Evolutionary conservation across 2,113 vertebrate species (phyloP).

Genomic region (Callionymus lyra): DNA sequence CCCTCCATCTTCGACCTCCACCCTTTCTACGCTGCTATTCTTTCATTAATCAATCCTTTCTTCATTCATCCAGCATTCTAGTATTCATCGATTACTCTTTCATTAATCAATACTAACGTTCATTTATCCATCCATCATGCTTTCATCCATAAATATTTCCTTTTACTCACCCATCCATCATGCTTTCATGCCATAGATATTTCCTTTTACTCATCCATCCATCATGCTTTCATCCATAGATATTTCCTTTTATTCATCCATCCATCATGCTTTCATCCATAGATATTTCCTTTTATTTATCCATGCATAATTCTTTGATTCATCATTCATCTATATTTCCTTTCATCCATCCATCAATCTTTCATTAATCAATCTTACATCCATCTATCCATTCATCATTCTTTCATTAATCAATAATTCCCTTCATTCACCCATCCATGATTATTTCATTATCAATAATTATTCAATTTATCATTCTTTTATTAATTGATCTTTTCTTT

Average conservation of each 20-base stretch:
- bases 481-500: too few species aligned
- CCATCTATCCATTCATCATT: neutral
- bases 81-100: constrained; percentile 26
- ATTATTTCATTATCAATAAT: too few species aligned
- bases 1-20: too few species aligned
- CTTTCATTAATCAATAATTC: neutral
- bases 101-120: constrained; percentile 51
- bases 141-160: constrained; percentile 36
- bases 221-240: too few species aligned
- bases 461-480: too few species aligned
- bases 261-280: too few species aligned
- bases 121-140: constrained; percentile 23
- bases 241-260: too few species aligned
- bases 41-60: too few species aligned
- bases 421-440: too few species aligned
- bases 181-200: constrained; percentile 5
- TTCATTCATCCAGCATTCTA: too few species aligned
- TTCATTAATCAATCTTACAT: neutral
- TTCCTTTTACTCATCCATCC: neutral
- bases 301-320: neutral
- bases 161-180: constrained; percentile 42
- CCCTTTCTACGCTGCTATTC: too few species aligned
- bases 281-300: neutral
- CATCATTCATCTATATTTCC: too few species aligned
- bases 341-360: neutral